Base-by-base conservation (phyloP, 1,140 invertebrate genomes). In the Drosophila grimshawi region DNA sequence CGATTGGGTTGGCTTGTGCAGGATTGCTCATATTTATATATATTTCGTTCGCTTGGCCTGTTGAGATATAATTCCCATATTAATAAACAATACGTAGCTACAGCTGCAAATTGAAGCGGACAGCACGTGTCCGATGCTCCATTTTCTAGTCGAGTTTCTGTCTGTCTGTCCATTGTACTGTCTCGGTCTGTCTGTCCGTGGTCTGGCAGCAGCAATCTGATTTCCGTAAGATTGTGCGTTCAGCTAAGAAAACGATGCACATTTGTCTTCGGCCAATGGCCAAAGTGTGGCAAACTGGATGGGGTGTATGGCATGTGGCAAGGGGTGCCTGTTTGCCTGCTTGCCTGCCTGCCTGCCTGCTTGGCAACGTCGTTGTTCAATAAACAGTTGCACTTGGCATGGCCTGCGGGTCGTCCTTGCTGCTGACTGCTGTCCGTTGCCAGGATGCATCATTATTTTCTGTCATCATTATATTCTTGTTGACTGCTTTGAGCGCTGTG, bases 401-500 rank as follows among this genome's bases (percentile, higher is more conserved):
- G 67, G 69, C 48, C 53, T 32, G 35, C 57, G 45, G 63, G 62
- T 45, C 33, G 35, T 60, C 43, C 27, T 33, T 7, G 19, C n/a
- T 43, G 43, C 48, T 52, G 55, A 48, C 72, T 72, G 63, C 71
- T 73, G 80, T 66, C 53, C 55, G 60, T 55, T 78, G 69, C 78
- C 80, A 80, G 83, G 85, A 88, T 88, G 83, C 83, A 88, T 88
- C 83, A 88, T 88, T 88, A 88, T 88, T 88, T 88, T 88, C 83
- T 88, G 83, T 88, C 83, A 88, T 88, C 85, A 88, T 88, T 88
- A 88, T 89, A 89, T 88, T 88, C 85, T 76, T 80, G 82, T 83
- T 83, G 80, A 69, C 82, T 81, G 76, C 61, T 63, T 32, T 4
- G 52, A 66, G 64, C 59, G 35, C 51, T 56, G 53, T 55, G 35